Conservation (phyloP, 2,113 vertebrate genomes). For the Gasterosteus aculeatus region DNA sequence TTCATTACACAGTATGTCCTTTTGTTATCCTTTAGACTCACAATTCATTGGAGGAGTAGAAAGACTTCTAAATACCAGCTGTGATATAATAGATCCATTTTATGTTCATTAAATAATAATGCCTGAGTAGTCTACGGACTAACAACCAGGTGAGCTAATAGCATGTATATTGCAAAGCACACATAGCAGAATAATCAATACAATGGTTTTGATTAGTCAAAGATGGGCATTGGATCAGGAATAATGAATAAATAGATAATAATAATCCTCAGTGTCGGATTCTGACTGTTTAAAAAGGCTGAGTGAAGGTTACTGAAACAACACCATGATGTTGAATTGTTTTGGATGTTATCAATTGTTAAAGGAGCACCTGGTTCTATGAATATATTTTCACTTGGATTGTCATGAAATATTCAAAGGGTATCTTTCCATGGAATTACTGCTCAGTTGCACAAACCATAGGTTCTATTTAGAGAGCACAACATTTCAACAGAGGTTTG, state of each 20-base stretch:
- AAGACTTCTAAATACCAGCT: neutral
- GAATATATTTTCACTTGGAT: slow-evolving; percentile 48
- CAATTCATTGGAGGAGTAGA: neutral
- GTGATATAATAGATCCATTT: neutral
- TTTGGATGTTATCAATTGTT: slow-evolving; percentile 49
- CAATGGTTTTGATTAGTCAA: neutral
- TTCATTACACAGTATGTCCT: neutral
- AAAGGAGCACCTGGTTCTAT: slow-evolving; percentile 36
- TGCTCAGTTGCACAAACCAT: neutral
- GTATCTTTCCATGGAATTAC: neutral
- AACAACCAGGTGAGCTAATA: neutral
- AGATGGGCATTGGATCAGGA: neutral
- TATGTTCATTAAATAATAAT: slow-evolving; percentile 6
- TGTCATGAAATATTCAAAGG: slow-evolving; percentile 51
- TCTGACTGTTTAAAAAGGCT: neutral
- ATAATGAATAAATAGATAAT: neutral
- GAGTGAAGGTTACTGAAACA: neutral
- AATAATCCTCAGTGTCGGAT: neutral
- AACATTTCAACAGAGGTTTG: neutral
- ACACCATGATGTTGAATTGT: slow-evolving; percentile 22
- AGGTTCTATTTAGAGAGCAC: neutral
- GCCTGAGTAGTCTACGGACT: neutral
- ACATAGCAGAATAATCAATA: neutral
- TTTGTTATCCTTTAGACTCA: neutral
- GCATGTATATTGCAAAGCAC: neutral